Conservation (phyloP, 2,113 vertebrate genomes). For the Cephalophus harveyi region DNA sequence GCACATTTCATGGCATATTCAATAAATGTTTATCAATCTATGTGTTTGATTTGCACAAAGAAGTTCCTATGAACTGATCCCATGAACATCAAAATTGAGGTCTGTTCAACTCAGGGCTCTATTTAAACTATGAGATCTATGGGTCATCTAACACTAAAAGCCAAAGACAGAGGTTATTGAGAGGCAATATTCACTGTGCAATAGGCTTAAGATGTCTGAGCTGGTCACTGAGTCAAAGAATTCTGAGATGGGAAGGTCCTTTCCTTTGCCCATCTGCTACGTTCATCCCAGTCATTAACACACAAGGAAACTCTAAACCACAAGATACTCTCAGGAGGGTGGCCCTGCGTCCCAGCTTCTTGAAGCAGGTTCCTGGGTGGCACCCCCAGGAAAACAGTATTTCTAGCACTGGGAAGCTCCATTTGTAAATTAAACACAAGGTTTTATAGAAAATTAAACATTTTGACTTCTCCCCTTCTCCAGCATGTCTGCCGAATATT, state of each 20-base stretch:
- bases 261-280: neutral
- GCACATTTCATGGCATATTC: neutral
- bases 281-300: neutral
- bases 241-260: neutral
- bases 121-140: neutral
- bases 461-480: constrained; percentile 43
- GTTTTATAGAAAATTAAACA: neutral
- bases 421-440: neutral
- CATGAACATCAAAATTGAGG: neutral
- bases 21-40: neutral
- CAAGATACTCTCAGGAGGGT: neutral
- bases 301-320: neutral
- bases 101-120: neutral
- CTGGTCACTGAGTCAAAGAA: neutral
- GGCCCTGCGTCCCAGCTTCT: neutral
- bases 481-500: neutral
- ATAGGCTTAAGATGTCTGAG: neutral
- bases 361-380: rapidly evolving
- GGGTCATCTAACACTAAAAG: neutral
- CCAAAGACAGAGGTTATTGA: neutral
- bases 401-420: neutral
- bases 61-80: neutral
- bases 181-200: neutral
- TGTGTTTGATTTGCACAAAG: neutral
- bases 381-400: neutral